Conservation (phyloP, 53 echinoderm and acorn worm species). For the Paracentrotus lividus region DNA sequence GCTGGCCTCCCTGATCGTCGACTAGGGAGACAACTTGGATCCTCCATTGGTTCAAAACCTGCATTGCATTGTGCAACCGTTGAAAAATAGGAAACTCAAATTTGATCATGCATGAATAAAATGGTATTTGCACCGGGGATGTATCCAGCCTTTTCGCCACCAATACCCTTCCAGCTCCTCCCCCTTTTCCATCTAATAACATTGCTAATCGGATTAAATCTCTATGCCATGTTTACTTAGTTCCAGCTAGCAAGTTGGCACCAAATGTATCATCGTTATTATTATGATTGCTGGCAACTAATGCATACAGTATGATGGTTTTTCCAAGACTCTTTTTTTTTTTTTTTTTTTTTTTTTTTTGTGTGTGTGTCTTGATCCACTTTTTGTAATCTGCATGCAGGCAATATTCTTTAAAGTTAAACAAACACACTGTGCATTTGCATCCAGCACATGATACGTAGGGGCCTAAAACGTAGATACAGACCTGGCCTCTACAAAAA, state of each 20-base stretch:
- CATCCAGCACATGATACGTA: too few species aligned
- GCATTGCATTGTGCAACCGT: conserved; percentile 6
- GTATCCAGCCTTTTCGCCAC: conserved; percentile 26
- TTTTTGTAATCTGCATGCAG: neutral
- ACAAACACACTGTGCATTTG: too few species aligned
- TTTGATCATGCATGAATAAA: neutral
- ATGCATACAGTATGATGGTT: conserved; percentile 11
- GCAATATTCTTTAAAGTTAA: too few species aligned
- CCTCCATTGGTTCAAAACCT: neutral
- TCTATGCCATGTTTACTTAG: conserved; percentile 11
- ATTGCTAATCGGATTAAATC: conserved; percentile 54
- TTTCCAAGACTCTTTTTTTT: neutral
- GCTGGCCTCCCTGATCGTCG: too few species aligned
- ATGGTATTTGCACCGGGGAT: neutral
- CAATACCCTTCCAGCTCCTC: neutral
- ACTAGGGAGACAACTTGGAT: too few species aligned
- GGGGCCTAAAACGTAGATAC: too few species aligned
- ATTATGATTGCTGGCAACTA: conserved; percentile 12
- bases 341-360: too few species aligned
- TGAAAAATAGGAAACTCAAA: neutral
- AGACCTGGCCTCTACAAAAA: too few species aligned
- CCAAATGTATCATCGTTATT: neutral
- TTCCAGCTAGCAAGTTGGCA: neutral
- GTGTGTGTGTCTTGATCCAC: neutral
- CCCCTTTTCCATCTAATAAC: conserved; percentile 41